Base-by-base conservation (phyloP, 1,140 invertebrate species). In the Megalopta genalis region DNA sequence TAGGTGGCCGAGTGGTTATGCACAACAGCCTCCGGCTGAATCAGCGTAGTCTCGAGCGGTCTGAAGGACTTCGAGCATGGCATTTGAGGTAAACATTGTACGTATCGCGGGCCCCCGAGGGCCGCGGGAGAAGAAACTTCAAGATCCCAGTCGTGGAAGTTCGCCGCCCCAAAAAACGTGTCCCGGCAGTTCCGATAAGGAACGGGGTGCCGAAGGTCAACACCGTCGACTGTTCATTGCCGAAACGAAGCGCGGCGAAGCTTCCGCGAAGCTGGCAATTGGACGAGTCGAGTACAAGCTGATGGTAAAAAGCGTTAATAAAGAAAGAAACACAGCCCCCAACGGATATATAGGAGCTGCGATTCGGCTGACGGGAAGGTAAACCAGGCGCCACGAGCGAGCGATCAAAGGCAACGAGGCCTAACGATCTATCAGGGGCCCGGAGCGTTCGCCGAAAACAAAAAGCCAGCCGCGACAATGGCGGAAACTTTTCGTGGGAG, bases 401-500 rank as follows among this genome's bases (percentile, higher is more conserved):
- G 27, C 59, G 59, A 63, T 77, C 59, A 77, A 60, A 71, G 75
- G 62, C 42, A 71, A 77, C 42, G 39, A 63, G 68, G 59, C n/a
- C 68, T 63, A 63, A 77, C 67, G 75, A 77, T 77, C 68, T 49
- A 77, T 71, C 75, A 71, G 75, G 23, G 46, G 42, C 27, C 32
- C 67, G 25, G 75, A 27, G 75, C 42, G 57, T 54, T n/a, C n/a
- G 25, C 0, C 14, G 18, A 21, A 60, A 71, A 77, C 67, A 77
- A 77, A 77, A 71, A 71, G 67, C 8, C 39, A 18, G 59, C 57
- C 67, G n/a, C 75, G 75, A 77, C 75, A 77, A 77, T 77, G 75
- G 57, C 23, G 18, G n/a, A 37, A 57, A 63, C 67, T 71, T 77
- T 77, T 77, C 75, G 75, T 77, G 75, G 59, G 75, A 77, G 68